Evolutionary conservation across 1,140 invertebrate genomes (phyloP), one percentile per base, ranked within the genome.

Genomic region (Andricus grossulariae): DNA sequence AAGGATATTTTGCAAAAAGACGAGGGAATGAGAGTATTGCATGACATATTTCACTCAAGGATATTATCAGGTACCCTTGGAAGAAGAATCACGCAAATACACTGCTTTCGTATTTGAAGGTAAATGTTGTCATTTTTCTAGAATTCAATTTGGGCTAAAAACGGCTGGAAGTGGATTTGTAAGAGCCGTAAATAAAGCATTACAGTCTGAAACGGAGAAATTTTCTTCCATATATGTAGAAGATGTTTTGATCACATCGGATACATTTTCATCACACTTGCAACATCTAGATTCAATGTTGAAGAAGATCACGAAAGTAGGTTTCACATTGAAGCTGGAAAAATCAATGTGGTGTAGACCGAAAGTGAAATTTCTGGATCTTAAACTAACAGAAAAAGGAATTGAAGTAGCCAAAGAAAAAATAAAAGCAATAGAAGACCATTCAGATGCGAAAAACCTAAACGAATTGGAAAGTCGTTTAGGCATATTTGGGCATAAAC

Each of bases 1-100:
- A 73, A 84, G 49, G 86, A 87, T 72, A 73, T 87, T 11, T 71
- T 88, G 25, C 82, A 83, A 72, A 79, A 75, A 11, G 85, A 84
- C 79, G 51, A 84, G 50, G 78, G 79, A 11, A 79, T 21, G 15
- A 83, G 80, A 15, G 83, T 70, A 76, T 80, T 88, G 83, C 50
- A 78, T 82, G 15, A 76, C 88, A 12, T 86, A 88, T 77, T 79
- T 89, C 52, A 82, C 83, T 49, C 80, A 83, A 71, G 84, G 84
- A 0, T 89, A 88, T 72, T 89, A 87, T 77, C 87, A 88, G 78
- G 83, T 88, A n/a, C 84, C 84, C 0, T 74, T 90, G 39, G 72
- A 72, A 8, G 50, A 78, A 71, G 75, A 83, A 0, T 86, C 84
- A 54, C 79, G 73, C 50, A 79, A 85, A 72, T 88, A 87, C 75